Evolutionary conservation across 2,113 vertebrate genomes (phyloP).

Genomic region (Sapayoa aenigma): DNA sequence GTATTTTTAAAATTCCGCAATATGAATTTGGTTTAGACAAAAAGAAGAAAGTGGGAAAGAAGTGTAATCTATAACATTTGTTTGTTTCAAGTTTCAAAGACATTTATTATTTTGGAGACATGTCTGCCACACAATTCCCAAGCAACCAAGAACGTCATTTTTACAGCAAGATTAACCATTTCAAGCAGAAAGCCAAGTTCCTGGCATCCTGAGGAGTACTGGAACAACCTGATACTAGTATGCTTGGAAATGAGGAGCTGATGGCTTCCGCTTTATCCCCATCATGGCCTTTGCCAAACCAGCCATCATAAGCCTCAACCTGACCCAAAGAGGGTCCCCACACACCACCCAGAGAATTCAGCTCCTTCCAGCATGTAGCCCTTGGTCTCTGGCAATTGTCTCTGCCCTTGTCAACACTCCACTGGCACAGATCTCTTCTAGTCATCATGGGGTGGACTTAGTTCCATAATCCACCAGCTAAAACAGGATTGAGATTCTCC

Average conservation of each 20-base stretch:
- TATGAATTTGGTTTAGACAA: conserved; percentile 50
- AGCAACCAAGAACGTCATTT: not conserved
- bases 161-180: conserved; percentile 27
- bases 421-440: not conserved
- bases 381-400: not conserved
- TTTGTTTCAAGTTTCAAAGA: not conserved
- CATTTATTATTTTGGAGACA: conserved; percentile 53
- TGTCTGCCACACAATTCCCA: conserved; percentile 30
- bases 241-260: not conserved
- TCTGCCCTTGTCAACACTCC: not conserved
- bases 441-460: not conserved
- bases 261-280: not conserved
- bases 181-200: not conserved
- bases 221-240: not conserved
- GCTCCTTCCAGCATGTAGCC: not conserved
- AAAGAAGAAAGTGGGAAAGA: conserved; percentile 33
- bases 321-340: not conserved
- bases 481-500: not conserved
- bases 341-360: not conserved
- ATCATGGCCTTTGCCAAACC: not conserved
- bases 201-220: not conserved
- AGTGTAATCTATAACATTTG: conserved; percentile 49
- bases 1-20: conserved; percentile 43
- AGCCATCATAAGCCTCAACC: not conserved
- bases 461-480: not conserved